Evolutionary conservation across 2,888 invertebrate genomes (phyloP).

Genomic region (Anorthoa munda): DNA sequence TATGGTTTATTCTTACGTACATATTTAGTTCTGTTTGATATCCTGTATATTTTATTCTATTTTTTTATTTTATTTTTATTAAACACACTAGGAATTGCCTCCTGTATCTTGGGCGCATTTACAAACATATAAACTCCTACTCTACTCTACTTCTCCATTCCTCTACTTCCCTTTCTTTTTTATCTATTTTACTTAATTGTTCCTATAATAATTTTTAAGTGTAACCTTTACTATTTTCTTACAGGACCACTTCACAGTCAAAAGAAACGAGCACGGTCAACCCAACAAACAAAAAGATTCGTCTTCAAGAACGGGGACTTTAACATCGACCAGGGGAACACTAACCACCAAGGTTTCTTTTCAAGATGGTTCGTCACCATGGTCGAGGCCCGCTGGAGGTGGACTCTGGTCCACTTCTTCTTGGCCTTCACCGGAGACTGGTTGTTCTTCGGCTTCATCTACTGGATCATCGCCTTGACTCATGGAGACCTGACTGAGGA

Average conservation of each 20-base stretch:
- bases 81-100: too few relatives aligned
- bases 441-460: constrained; percentile 96
- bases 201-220: too few relatives aligned
- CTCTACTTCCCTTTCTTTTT: too few relatives aligned
- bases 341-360: constrained; percentile 91
- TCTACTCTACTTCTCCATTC: too few relatives aligned
- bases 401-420: constrained; percentile 96
- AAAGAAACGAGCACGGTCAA: constrained; percentile 54
- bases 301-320: constrained; percentile 97
- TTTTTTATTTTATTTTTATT: too few relatives aligned
- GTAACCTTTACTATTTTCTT: not conserved
- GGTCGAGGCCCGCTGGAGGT: constrained; percentile 97
- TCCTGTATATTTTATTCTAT: too few relatives aligned
- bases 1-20: too few relatives aligned
- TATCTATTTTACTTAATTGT: too few relatives aligned
- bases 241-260: constrained; percentile 66
- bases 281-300: constrained; percentile 86
- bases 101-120: too few relatives aligned
- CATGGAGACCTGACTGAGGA: constrained; percentile 96
- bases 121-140: too few relatives aligned
- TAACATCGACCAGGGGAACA: constrained; percentile 94
- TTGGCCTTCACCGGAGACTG: constrained; percentile 96
- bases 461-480: constrained; percentile 97
- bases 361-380: constrained; percentile 95
- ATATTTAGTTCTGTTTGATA: too few relatives aligned